Evolutionary conservation across 64 coral and sea anemone genomes (phyloP), one percentile per base, ranked within the genome.

Genomic region (Dendrophyllia cribrosa): DNA sequence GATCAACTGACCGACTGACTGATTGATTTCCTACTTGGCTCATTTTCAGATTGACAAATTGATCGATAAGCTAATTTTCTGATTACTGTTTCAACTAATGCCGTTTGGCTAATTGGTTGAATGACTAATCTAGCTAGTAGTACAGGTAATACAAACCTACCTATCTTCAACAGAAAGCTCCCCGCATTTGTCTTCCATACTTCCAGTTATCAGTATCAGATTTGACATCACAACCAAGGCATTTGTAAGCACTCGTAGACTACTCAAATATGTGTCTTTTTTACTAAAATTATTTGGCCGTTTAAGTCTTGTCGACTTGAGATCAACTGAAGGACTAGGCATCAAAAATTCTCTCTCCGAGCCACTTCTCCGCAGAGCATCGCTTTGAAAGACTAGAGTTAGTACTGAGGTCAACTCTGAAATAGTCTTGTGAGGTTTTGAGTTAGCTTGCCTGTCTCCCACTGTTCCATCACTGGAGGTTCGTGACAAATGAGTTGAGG

Each of bases 211-310:
- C 62, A 84, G 6, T 21, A 96, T 22, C 4, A 96, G 44, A 72
- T 93, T 94, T 20, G 46, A 77, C 65, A 96, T 93, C 4, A 92
- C 77, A 67, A 65, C 56, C 66, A 96, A 15, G 3, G 86, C 69
- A 70, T 96, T 96, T 12, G 65, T 72, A 3, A 94, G 76, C 7
- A 94, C 88, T 21, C 43, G 89, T 90, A 96, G 81, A 77, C 91
- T 94, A 43, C 88, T 91, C 3, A 78, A 43, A 72, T 96, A 96
- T 34, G 68, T 90, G 4, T 72, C 87, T 58, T 82, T 83, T 17
- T 43, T n/a, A 58, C 53, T 48, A 45, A 84, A 84, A 51, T 21
- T 51, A 34, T 84, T 52, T 8, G 62, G 0, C 44, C 64, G 63
- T 46, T 67, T 68, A 1, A 84, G 61, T 48, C 80, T 84, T 11